Base-by-base conservation (phyloP, 2,888 invertebrate species). In the Agonopterix subpropinquella region DNA sequence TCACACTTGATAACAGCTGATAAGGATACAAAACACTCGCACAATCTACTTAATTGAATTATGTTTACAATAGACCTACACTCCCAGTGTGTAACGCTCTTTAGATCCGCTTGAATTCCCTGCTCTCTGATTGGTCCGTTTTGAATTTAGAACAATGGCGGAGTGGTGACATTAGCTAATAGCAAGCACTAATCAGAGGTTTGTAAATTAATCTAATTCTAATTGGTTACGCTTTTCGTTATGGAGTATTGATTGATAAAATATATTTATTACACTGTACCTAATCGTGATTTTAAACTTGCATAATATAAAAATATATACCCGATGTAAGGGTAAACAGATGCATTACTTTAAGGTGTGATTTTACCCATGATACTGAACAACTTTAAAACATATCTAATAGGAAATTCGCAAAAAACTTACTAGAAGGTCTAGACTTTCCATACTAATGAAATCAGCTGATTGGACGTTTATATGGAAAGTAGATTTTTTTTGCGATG, bases 11-110 rank as follows among this genome's bases (percentile, higher is more conserved):
- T 78, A 80, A 70, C 56, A 55, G 48, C 47, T 62, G 78, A 82
- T 80, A 80, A 78, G 58, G 11, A 7, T 37, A 8, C 41, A 39
- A 56, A 59, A 59, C 59, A 57, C 43, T 50, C 44, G 51, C 42
- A 57, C 54, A 70, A 65, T 64, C 67, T 64, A 71, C 69, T 80
- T 85, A 84, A 85, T 85, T 85, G 77, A 81, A 85, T 84, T 84
- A 83, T 82, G 80, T 84, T 82, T 80, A 80, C 76, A 73, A 66
- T 49, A 43, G 56, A 59, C 57, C 55, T 62, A 56, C 58, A 41
- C 46, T 48, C 28, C 44, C 41, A 52, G 46, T 52, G 62, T 61
- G 67, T 63, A 65, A 63, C 62, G 52, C 55, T 54, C 50, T 57
- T 62, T 64, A 55, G 59, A 51, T 51, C 46, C 62, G 57, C 50